Evolutionary conservation across 2,888 invertebrate species (phyloP).

Genomic region (Platerodrilus igneus): DNA sequence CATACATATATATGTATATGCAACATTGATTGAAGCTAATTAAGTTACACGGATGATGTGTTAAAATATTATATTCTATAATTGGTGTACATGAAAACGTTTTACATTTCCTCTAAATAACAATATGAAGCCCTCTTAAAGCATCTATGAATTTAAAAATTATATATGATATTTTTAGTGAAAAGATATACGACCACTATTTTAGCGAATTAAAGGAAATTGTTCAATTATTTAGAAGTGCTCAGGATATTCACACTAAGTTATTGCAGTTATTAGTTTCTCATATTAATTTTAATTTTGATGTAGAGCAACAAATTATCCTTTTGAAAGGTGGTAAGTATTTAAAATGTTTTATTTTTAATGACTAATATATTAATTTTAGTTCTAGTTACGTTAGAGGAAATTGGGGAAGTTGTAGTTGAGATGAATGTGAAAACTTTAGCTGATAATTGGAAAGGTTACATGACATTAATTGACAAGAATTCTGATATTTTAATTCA

Average conservation of each 20-base stretch:
- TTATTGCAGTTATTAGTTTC: slow-evolving; percentile 30
- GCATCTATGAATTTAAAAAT: too few species aligned
- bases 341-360: not conserved
- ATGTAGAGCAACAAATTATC: slow-evolving; percentile 20
- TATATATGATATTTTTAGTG: slow-evolving; percentile 32
- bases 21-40: too few species aligned
- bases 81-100: too few species aligned
- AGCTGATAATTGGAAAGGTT: slow-evolving; percentile 56
- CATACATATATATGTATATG: too few species aligned
- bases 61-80: too few species aligned
- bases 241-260: slow-evolving; percentile 30
- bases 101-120: too few species aligned
- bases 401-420: slow-evolving; percentile 50
- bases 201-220: slow-evolving; percentile 31
- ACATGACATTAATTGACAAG: slow-evolving; percentile 49
- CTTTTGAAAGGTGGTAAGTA: slow-evolving; percentile 28
- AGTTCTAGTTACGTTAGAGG: slow-evolving; percentile 51
- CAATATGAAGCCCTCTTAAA: too few species aligned
- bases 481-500: slow-evolving; percentile 44
- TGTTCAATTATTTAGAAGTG: slow-evolving; percentile 29
- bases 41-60: too few species aligned
- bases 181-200: slow-evolving; percentile 29
- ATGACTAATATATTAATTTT: slow-evolving; percentile 28
- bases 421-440: slow-evolving; percentile 53
- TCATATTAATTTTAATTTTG: slow-evolving; percentile 15